Conservation (phyloP, 2,888 invertebrate species). For the Mesorhabditis spiculigera region DNA sequence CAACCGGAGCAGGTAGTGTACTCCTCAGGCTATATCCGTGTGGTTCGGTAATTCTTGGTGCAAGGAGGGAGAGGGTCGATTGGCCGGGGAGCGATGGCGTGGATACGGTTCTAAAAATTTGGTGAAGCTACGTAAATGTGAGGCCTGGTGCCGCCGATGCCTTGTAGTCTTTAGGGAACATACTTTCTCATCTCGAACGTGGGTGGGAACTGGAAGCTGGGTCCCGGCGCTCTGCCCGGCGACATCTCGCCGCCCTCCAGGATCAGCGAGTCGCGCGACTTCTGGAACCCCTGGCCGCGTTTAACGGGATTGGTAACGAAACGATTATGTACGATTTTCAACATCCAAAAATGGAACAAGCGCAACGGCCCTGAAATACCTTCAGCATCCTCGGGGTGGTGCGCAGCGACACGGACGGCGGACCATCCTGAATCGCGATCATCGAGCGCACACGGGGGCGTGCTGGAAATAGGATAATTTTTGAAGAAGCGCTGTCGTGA, state of each 20-base stretch:
- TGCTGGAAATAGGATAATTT: background rate
- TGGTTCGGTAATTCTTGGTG: background rate
- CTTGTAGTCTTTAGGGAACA: too few relatives aligned
- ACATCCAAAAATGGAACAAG: too few relatives aligned
- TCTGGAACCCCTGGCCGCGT: constrained; percentile 5
- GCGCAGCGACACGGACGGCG: constrained; percentile 11
- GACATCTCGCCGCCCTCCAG: constrained; percentile 10
- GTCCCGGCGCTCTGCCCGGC: background rate
- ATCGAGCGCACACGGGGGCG: background rate
- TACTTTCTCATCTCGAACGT: too few relatives aligned
- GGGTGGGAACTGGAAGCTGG: background rate
- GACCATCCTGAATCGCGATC: background rate
- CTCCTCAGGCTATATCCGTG: background rate
- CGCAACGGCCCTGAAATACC: background rate
- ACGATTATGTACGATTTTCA: too few relatives aligned
- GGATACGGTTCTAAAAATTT: background rate
- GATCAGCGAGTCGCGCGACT: constrained; percentile 20
- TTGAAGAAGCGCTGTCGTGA: background rate
- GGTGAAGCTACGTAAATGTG: background rate
- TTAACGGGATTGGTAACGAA: too few relatives aligned
- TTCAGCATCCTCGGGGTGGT: constrained; percentile 34
- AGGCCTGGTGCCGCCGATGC: too few relatives aligned
- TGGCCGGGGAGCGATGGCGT: background rate
- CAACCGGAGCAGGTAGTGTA: background rate
- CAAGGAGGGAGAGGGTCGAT: background rate